A percentile compares a stretch with the other conserved stretches of the same genome.
Conservation (phyloP, 2,888 invertebrate genomes). For the Theretra japonica region DNA sequence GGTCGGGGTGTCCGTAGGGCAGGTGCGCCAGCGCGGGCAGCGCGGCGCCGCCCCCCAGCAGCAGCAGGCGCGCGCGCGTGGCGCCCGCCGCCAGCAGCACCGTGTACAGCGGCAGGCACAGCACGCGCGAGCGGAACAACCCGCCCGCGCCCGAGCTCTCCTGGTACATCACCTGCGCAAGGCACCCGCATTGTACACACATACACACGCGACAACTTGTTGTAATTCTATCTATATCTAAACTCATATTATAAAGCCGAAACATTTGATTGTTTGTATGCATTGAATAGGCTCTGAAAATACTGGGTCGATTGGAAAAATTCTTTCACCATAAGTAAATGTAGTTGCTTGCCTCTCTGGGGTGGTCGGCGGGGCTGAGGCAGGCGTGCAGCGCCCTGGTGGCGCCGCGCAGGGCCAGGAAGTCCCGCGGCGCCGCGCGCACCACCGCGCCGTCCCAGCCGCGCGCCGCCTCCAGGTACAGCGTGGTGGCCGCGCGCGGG, state of each 20-base stretch:
- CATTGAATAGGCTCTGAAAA: no score
- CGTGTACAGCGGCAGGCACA: slow-evolving; percentile 94
- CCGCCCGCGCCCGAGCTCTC: slow-evolving; percentile 56
- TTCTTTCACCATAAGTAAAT: no score
- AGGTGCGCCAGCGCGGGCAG: slow-evolving; percentile 82
- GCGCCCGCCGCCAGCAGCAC: slow-evolving; percentile 91
- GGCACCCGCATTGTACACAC: no score
- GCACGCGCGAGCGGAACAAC: slow-evolving; percentile 88
- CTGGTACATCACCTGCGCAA: slow-evolving; percentile 87
- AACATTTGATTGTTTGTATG: no score
- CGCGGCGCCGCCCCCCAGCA: slow-evolving; percentile 84
- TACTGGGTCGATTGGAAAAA: no score
- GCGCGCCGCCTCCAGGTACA: slow-evolving; percentile 88
- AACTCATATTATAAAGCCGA: no score
- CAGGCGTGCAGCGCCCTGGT: slow-evolving; percentile 89
- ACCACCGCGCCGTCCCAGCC: slow-evolving; percentile 91
- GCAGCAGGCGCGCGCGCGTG: slow-evolving; percentile 88
- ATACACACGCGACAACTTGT: no score
- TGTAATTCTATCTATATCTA: no score
- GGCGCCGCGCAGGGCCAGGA: slow-evolving; percentile 85
- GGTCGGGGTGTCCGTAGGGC: slow-evolving; percentile 69
- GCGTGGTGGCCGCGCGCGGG: slow-evolving; percentile 86
- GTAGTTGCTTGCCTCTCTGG: slow-evolving; percentile 88
- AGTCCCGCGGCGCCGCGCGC: slow-evolving; percentile 91
- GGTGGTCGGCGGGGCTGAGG: slow-evolving; percentile 90